Evolutionary conservation across 2,113 vertebrate species (phyloP), one percentile per base, ranked within the genome.

Genomic region (Hemiprocne comata): DNA sequence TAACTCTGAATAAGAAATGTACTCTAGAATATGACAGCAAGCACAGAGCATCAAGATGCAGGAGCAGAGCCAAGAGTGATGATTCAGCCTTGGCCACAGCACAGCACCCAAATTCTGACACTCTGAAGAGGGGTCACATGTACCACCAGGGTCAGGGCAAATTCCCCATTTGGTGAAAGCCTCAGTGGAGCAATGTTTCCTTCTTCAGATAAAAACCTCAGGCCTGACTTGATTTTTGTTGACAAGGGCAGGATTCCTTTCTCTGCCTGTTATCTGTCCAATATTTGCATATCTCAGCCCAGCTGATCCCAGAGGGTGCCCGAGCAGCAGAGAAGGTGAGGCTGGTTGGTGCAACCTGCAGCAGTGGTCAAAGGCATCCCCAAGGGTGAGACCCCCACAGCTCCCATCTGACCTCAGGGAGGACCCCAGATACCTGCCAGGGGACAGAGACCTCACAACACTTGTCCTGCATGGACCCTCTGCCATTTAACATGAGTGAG

Each of bases 291-390:
- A 42, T 29, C 29, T 73, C 60, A 66, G n/a, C 10, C 58, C 78
- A 69, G 54, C 19, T 91, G 64, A 11, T 10, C 23, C 17, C 65
- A 51, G 78, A 62, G 33, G 42, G 29, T 5, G 38, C 87, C 34
- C 0, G 0, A 76, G 65, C 13, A 58, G 55, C 69, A 72, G 70
- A 57, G 26, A 18, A 7, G 40, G 5, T 55, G 72, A 70, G 31
- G 21, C 17, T 28, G 15, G 53, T 38, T 81, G 1, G 0, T 61
- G 23, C 0, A 0, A 79, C 38, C 58, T 60, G 62, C 1, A 2
- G 64, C 9, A 65, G 9, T 0, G 0, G 13, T 12, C 31, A 50
- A 1, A 8, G 23, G 8, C 3, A 5, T 13, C 34, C 42, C 58
- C 42, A 31, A 5, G 17, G 13, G 4, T 31, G 66, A 70, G 60